Percentiles rank a stretch among this genome's conserved stretches.
Conservation (phyloP, 2,797 vertebrate species). For the Liparis tanakae region DNA sequence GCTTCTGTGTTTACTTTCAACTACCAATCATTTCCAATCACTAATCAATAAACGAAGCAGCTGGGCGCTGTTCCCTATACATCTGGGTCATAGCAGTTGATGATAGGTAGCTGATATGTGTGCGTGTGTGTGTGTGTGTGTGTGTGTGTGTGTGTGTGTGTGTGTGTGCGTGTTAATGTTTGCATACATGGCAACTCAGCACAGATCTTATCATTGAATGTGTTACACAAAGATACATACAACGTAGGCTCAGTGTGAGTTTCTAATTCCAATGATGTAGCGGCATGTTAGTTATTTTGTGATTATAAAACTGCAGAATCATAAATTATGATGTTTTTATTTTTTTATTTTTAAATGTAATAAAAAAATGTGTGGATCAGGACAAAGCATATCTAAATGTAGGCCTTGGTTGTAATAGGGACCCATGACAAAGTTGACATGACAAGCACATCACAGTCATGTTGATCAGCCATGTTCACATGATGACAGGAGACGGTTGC, state of each 20-base stretch:
- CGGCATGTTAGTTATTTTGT: background rate
- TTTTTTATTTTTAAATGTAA: too few relatives aligned
- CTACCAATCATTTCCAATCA: constrained; percentile 56
- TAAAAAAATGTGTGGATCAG: background rate
- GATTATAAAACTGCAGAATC: background rate
- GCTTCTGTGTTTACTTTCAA: constrained; percentile 60
- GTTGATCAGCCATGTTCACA: too few relatives aligned
- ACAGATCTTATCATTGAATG: background rate
- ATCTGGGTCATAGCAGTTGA: background rate
- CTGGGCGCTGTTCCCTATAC: constrained; percentile 15
- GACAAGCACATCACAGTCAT: too few relatives aligned
- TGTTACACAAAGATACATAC: background rate
- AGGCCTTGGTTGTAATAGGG: background rate
- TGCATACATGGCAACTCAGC: background rate
- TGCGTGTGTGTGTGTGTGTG: background rate
- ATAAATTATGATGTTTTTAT: too few relatives aligned
- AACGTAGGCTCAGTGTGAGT: background rate
- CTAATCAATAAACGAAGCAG: constrained; percentile 63
- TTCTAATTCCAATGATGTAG: background rate
- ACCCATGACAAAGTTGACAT: too few relatives aligned
- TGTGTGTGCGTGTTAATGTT: background rate
- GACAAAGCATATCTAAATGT: background rate
- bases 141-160: constrained; percentile 10
- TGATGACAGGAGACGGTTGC: too few relatives aligned
- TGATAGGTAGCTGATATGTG: background rate